Evolutionary conservation across 2,888 invertebrate genomes (phyloP), one percentile per base, ranked within the genome.

Genomic region (Panorpa germanica): DNA sequence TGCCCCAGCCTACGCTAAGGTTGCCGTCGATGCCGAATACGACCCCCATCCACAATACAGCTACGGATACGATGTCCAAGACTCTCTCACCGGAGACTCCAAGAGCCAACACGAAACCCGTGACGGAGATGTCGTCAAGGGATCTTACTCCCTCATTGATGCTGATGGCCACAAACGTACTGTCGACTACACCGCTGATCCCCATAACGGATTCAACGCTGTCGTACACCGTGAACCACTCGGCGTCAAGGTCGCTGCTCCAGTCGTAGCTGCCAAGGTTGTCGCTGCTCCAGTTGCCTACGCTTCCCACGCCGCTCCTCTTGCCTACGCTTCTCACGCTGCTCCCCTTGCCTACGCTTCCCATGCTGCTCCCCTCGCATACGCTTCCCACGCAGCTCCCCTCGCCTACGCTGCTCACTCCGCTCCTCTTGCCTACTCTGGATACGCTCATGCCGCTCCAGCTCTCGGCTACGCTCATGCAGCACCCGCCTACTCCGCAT

Each of bases 101-200:
- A 60, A 61, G 41, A 56, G 50, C 18, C 70, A 70, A 51, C 63
- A 64, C 38, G 70, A 70, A 55, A 62, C 63, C 34, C 65, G 70
- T 35, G 53, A 57, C 37, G 70, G 70, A n/a, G 68, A 68, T 50
- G 60, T 59, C 40, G 70, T 70, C 25, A 62, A 63, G 45, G 68
- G 53, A 48, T 65, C 53, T 38, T 61, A 60, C 42, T 59, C 59
- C 5, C 45, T 61, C 6, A 47, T 49, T 14, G 60, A 61, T 40
- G 61, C 70, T 15, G 70, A 70, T 44, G 70, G 70, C 40, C 65
- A 63, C 32, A 63, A 61, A 46, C 63, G 70, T 38, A 67, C 63
- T 17, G 70, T 70, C 1, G 69, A 70, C 38, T 68, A 68, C 44
- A 57, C 54, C 3, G 58, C 59, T 20, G 60, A 60, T 43, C 53